Conservation (phyloP, 2,113 vertebrate genomes). For the Corapipo altera region DNA sequence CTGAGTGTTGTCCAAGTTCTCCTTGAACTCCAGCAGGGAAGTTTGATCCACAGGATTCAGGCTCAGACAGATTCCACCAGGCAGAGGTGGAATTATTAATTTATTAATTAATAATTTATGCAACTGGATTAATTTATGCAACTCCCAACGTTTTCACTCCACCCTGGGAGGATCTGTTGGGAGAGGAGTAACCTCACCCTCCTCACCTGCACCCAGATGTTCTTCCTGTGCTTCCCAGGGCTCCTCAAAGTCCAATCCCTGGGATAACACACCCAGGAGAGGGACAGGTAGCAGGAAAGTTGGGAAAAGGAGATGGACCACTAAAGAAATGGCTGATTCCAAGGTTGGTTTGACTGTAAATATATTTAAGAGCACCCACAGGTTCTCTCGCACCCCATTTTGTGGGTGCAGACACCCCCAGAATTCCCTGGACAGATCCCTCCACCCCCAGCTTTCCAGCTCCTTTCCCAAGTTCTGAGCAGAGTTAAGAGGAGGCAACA, state of each 20-base stretch:
- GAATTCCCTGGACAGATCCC: background rate
- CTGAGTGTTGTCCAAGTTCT: fast-evolving
- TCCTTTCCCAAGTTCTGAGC: background rate
- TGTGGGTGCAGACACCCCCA: background rate
- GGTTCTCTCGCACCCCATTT: background rate
- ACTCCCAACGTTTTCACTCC: background rate
- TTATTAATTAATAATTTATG: too few relatives aligned
- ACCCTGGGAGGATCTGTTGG: background rate
- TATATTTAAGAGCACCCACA: fast-evolving
- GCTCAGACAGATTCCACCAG: background rate
- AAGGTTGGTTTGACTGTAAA: background rate
- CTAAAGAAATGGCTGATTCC: fast-evolving
- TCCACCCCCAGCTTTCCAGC: fast-evolving
- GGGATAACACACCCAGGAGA: background rate
- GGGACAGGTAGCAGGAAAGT: background rate
- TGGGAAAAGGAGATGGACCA: background rate
- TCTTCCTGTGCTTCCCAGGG: fast-evolving
- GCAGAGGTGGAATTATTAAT: too few relatives aligned
- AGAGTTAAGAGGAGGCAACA: background rate
- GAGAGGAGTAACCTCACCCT: background rate
- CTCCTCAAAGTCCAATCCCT: background rate
- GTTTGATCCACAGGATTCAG: background rate
- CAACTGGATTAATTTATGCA: fast-evolving
- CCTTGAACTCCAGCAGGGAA: background rate
- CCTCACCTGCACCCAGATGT: background rate